Evolutionary conservation across 2,888 invertebrate genomes (phyloP).

Genomic region (Torymus tubicola): DNA sequence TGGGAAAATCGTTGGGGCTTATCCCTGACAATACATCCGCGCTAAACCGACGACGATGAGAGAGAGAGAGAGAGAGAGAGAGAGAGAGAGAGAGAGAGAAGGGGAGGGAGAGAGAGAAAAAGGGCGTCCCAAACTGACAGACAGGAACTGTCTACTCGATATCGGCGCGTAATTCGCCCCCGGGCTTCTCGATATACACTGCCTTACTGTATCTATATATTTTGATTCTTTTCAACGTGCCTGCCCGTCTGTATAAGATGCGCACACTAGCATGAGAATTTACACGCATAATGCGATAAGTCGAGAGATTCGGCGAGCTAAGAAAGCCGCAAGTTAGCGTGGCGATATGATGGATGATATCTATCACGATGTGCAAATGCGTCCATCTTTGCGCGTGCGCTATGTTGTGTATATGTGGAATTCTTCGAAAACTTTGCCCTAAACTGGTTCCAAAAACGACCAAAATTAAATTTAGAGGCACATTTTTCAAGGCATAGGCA

Average conservation of each 20-base stretch:
- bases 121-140: neutral
- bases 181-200: too few relatives aligned
- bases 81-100: neutral
- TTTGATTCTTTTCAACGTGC: too few relatives aligned
- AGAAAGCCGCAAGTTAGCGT: neutral
- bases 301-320: constrained; percentile 71
- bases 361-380: too few relatives aligned
- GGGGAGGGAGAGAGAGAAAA: neutral
- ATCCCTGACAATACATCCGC: constrained; percentile 22
- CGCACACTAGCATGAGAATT: too few relatives aligned
- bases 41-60: neutral
- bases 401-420: too few relatives aligned
- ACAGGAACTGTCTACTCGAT: neutral
- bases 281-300: neutral
- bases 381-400: too few relatives aligned
- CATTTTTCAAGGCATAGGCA: too few relatives aligned
- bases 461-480: too few relatives aligned
- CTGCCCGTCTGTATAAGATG: too few relatives aligned
- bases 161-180: constrained; percentile 5
- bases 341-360: neutral
- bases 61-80: neutral
- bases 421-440: too few relatives aligned
- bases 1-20: neutral
- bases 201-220: too few relatives aligned
- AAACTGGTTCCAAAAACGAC: too few relatives aligned